A percentile compares a stretch with the other conserved stretches of the same genome.
phyloP scores from a whole-genome alignment of 30 jellyfish, hydroid and myxozoan species.

The Sanderia malayensis region DNA sequence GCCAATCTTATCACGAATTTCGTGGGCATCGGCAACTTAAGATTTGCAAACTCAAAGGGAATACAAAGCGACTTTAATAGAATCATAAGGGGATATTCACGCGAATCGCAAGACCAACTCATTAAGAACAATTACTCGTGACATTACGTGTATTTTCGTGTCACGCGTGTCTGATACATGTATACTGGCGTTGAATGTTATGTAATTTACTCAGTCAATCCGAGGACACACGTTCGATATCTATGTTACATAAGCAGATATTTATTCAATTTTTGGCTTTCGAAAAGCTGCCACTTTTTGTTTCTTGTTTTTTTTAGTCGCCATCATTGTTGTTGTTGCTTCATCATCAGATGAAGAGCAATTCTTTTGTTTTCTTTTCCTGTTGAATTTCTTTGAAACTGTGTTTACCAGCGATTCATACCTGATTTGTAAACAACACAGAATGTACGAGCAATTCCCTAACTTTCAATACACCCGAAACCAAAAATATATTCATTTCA shows the following conservation, averaged over 20 bases:
- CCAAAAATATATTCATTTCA: no score
- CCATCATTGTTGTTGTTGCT: no score
- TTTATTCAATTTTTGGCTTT: constrained; percentile 48
- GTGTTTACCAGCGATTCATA: constrained; percentile 55
- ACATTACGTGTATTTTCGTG: no score
- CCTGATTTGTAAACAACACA: constrained; percentile 25
- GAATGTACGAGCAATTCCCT: not conserved
- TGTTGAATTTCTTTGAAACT: constrained; percentile 58
- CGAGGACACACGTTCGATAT: no score
- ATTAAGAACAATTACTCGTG: not conserved
- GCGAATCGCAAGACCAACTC: not conserved
- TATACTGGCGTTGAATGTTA: no score
- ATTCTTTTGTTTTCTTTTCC: constrained; percentile 30
- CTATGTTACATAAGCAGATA: no score
- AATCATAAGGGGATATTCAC: not conserved
- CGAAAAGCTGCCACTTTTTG: constrained; percentile 56
- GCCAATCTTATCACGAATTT: not conserved
- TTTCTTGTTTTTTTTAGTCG: constrained; percentile 47
- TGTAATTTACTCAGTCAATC: no score
- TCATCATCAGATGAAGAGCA: constrained; percentile 27
- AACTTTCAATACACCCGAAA: no score
- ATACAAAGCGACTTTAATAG: not conserved
- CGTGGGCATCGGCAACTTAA: not conserved
- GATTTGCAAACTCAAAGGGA: not conserved
- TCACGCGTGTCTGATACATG: no score